phyloP scores from a whole-genome alignment of 2,113 vertebrate genomes.

The Polypterus senegalus region DNA sequence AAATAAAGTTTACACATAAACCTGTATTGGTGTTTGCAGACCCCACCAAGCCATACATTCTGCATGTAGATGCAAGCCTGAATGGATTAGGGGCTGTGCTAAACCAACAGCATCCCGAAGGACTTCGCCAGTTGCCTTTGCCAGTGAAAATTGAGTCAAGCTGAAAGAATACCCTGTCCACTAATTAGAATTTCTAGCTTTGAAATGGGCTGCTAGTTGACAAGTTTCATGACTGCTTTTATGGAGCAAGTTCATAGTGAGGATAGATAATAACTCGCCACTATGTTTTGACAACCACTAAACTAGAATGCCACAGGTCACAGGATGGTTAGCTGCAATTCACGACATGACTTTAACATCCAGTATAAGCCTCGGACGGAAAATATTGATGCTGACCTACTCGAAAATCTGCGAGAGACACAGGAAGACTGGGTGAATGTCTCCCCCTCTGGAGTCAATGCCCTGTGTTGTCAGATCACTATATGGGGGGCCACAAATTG shows the following conservation, averaged over 20 bases:
- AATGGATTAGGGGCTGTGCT: not conserved
- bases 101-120: not conserved
- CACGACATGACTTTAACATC: too few relatives aligned
- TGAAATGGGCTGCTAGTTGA: not conserved
- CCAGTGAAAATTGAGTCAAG: not conserved
- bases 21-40: not conserved
- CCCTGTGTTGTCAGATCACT: too few relatives aligned
- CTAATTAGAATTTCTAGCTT: not conserved
- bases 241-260: constrained; percentile 2
- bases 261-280: not conserved
- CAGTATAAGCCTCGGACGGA: too few relatives aligned
- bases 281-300: not conserved
- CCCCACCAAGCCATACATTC: not conserved
- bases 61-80: not conserved
- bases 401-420: too few relatives aligned
- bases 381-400: too few relatives aligned
- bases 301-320: too few relatives aligned
- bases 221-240: constrained; percentile 8
- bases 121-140: not conserved
- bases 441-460: too few relatives aligned
- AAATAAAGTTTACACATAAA: not conserved
- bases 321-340: too few relatives aligned
- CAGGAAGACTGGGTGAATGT: too few relatives aligned
- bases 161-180: not conserved
- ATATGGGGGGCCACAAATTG: too few relatives aligned